A percentile compares a stretch with the other conserved stretches of the same genome.
These are phyloP conservation scores for Neotoma lepida DNA, from an alignment of 2,113 vertebrate genomes.

Conservation along the genomic window DNA sequence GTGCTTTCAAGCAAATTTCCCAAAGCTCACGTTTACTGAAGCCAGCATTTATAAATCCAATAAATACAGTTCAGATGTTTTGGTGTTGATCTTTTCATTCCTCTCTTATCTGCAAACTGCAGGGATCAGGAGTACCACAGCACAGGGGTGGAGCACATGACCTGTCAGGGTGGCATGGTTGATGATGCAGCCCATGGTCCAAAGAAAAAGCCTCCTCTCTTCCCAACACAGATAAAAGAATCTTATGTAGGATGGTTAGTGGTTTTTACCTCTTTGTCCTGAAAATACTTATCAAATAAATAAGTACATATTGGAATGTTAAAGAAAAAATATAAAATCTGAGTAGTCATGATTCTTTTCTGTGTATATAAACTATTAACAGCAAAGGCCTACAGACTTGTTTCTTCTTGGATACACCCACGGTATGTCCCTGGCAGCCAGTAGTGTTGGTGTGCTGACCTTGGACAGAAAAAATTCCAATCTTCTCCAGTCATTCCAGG, in stretches of 20 bases:
- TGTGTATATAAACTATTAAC: background rate
- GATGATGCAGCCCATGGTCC: background rate
- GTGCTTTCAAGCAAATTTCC: constrained; percentile 6
- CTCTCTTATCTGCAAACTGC: constrained; percentile 49
- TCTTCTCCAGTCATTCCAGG: background rate
- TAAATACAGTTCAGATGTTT: constrained; percentile 49
- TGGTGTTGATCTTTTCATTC: constrained; percentile 41
- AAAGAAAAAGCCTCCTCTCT: background rate
- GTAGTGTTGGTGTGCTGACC: background rate
- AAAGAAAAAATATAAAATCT: background rate
- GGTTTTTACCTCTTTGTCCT: background rate
- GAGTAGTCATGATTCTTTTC: background rate
- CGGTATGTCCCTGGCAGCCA: too few species aligned
- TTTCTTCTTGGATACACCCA: background rate
- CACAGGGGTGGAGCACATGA: background rate
- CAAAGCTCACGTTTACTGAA: background rate
- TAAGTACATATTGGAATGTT: background rate
- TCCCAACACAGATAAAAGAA: background rate
- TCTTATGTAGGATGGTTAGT: background rate
- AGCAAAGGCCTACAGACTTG: background rate
- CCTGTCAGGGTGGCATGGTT: background rate
- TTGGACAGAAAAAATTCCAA: background rate
- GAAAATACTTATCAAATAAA: constrained; percentile 11
- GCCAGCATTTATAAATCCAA: constrained; percentile 49
- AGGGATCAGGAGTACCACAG: background rate